Evolutionary conservation across 1,140 invertebrate species (phyloP).

Genomic region (Drosophila kurseongensis): DNA sequence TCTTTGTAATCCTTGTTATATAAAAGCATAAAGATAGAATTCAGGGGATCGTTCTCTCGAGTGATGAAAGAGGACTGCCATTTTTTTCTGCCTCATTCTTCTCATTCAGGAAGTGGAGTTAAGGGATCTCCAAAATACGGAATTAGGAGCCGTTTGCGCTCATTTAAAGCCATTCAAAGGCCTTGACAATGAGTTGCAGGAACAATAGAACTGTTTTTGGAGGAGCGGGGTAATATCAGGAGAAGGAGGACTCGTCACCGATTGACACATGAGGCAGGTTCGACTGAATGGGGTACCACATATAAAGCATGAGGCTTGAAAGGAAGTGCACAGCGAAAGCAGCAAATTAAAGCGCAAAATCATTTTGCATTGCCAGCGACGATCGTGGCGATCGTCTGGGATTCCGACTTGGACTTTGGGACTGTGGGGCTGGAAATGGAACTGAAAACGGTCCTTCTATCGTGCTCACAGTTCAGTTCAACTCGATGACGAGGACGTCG

Average conservation of each 20-base stretch:
- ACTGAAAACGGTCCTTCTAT: slow-evolving; percentile 52
- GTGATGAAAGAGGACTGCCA: slow-evolving; percentile 35
- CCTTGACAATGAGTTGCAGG: slow-evolving; percentile 61
- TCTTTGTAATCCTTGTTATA: not conserved
- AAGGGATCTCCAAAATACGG: slow-evolving; percentile 24
- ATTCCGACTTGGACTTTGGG: slow-evolving; percentile 15
- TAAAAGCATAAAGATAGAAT: not conserved
- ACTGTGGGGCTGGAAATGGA: not conserved
- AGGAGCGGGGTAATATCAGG: not conserved
- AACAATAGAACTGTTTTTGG: slow-evolving; percentile 55
- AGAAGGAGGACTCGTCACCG: slow-evolving; percentile 20
- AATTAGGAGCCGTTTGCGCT: slow-evolving; percentile 49
- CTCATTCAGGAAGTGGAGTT: not conserved
- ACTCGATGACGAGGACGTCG: slow-evolving; percentile 68
- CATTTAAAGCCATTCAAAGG: slow-evolving; percentile 77
- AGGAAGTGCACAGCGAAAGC: slow-evolving; percentile 80
- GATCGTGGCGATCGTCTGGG: slow-evolving; percentile 30
- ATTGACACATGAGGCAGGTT: slow-evolving; percentile 73
- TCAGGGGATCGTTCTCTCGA: slow-evolving; percentile 1
- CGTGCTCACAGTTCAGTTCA: slow-evolving; percentile 31
- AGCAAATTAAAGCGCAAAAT: slow-evolving; percentile 80
- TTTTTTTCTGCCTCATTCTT: slow-evolving; percentile 9
- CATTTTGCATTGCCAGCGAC: slow-evolving; percentile 71
- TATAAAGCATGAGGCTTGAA: slow-evolving; percentile 35
- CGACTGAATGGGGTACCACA: slow-evolving; percentile 11